Percentiles rank a stretch among this genome's conserved stretches.
phyloP scores from a whole-genome alignment of 2,113 vertebrate species.

The Cochlearius cochlearius region DNA sequence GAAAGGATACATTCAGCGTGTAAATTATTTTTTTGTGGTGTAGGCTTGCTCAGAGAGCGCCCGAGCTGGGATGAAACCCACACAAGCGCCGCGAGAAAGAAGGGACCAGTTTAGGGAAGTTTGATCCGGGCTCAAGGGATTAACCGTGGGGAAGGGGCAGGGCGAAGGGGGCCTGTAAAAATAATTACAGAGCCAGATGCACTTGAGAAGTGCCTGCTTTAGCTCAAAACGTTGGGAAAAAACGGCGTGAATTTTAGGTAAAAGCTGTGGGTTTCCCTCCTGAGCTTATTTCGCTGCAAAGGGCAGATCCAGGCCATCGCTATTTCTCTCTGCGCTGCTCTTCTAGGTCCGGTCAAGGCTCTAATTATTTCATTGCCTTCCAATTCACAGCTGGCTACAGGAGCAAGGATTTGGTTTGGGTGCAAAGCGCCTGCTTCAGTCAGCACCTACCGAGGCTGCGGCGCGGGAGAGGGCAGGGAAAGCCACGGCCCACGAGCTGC shows the following conservation, averaged over 20 bases:
- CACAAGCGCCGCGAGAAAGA: rapidly evolving
- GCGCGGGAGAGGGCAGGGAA: rapidly evolving
- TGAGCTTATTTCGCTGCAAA: not conserved
- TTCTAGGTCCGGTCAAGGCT: not conserved
- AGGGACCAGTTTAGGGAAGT: not conserved
- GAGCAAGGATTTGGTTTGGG: not conserved
- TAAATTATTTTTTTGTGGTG: not conserved
- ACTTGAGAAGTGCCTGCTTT: not conserved
- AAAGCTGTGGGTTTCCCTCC: not conserved
- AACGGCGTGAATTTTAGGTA: rapidly evolving
- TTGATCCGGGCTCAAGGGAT: not conserved
- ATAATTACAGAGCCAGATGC: not conserved
- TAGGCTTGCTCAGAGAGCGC: not conserved
- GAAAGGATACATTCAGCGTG: not conserved
- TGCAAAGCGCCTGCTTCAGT: not conserved
- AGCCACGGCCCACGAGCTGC: not conserved
- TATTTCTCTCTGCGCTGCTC: not conserved
- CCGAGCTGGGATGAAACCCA: not conserved
- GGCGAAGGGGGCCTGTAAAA: not conserved
- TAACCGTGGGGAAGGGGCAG: rapidly evolving
- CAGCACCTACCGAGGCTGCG: not conserved
- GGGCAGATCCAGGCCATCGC: not conserved
- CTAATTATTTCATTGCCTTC: not conserved
- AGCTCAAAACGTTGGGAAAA: not conserved
- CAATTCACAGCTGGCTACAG: not conserved